Percentiles rank a stretch among this genome's conserved stretches.
These are phyloP conservation scores for Pseudococcus viburni DNA, from an alignment of 2,888 invertebrate species.

Conservation along the genomic window DNA sequence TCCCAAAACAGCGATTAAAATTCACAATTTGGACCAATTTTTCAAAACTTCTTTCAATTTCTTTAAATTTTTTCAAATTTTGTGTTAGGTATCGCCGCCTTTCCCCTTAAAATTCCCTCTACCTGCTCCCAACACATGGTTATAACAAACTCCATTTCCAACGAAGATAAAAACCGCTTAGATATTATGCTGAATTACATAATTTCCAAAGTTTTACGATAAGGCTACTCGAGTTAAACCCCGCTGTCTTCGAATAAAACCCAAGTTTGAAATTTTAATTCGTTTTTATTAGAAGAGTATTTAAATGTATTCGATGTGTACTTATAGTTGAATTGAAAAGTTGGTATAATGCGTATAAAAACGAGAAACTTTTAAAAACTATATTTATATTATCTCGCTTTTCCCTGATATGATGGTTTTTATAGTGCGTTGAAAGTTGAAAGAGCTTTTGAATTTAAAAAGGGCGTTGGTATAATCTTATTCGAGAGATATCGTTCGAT, in stretches of 20 bases:
- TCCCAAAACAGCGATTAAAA: too few relatives aligned
- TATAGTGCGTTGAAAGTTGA: background rate
- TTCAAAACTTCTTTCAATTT: too few relatives aligned
- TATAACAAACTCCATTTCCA: too few relatives aligned
- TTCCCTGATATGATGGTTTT: background rate
- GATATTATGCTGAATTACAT: background rate
- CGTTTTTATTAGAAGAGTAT: background rate
- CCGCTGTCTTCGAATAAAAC: background rate
- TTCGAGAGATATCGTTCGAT: background rate
- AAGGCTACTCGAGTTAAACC: background rate
- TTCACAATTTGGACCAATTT: too few relatives aligned
- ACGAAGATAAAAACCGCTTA: too few relatives aligned
- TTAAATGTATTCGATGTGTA: constrained; percentile 2
- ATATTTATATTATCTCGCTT: background rate
- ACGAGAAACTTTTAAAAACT: constrained; percentile 2
- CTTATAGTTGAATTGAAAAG: background rate
- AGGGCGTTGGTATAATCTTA: background rate
- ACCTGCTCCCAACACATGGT: too few relatives aligned
- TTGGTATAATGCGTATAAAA: background rate
- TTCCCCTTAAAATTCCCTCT: too few relatives aligned
- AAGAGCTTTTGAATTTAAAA: background rate
- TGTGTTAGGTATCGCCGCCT: too few relatives aligned
- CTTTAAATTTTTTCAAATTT: too few relatives aligned
- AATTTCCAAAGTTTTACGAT: background rate
- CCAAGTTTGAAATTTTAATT: background rate